Base-by-base conservation (phyloP, 2,888 invertebrate species). In the Subacronicta megacephala region DNA sequence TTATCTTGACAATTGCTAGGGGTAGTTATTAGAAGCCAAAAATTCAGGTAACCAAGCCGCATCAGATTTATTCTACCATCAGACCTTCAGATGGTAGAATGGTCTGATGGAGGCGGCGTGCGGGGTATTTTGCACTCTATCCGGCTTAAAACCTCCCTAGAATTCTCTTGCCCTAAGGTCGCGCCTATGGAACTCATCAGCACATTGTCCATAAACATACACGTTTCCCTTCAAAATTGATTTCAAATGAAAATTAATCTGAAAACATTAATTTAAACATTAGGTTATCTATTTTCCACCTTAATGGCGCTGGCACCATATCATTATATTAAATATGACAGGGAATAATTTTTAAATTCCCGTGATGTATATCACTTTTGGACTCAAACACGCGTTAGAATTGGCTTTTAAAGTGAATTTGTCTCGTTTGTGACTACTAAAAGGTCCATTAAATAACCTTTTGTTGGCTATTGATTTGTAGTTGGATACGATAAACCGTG, bases 351-450 rank as follows among this genome's bases (percentile, higher is more conserved):
- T 69, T 70, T 7, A 4, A 45, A 57, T 68, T 38, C 40, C 40
- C 64, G 60, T 62, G 71, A 82, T 83, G 85, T 84, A 79, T 79
- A 76, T 81, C 77, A 77, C 62, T 52, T 35, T 61, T 67, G 76
- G 75, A 73, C 66, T 79, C 62, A 78, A 77, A 79, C 82, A 78
- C 75, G 72, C 42, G 70, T 77, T 83, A 75, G 77, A 86, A 85
- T 89, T 86, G 87, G 74, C 84, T 83, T 89, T 89, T 86, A 88
- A 89, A 88, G 83, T 77, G 83, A 92, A 92, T 92, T 93, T 91
- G 92, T 92, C 91, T 90, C 84, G 85, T 85, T 87, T 86, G 88
- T 83, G 84, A 90, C 85, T 84, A 81, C 87, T 90, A 89, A 90
- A 87, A 82, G 88, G 87, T 83, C 90, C 81, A 92, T 91, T 90